phyloP scores from a whole-genome alignment of 2,113 vertebrate species.

The Alethe castanea region DNA sequence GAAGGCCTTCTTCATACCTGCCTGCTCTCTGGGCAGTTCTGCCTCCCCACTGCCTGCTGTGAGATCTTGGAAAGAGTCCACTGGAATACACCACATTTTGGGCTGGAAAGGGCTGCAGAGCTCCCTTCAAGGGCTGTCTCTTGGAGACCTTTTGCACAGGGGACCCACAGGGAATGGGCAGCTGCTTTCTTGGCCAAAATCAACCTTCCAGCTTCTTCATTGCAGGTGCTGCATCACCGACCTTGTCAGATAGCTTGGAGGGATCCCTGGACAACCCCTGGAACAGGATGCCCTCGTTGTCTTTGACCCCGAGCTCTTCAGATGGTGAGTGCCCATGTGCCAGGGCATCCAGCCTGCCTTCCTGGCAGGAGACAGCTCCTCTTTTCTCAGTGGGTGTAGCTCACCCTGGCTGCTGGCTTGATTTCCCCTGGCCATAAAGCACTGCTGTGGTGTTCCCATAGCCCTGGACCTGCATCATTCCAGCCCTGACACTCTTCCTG shows the following conservation, averaged over 20 bases:
- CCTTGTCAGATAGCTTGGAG: not conserved
- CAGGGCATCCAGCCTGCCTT: not conserved
- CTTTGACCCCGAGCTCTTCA: not conserved
- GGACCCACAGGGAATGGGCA: not conserved
- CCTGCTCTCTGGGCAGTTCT: not conserved
- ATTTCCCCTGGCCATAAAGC: not conserved
- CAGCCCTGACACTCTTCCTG: not conserved
- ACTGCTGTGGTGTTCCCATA: not conserved
- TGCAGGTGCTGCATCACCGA: not conserved
- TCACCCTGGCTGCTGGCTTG: not conserved
- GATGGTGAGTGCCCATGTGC: not conserved
- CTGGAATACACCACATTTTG: not conserved
- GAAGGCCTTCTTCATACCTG: not conserved
- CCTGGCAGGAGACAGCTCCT: not conserved
- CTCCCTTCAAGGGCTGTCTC: not conserved
- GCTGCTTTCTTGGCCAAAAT: not conserved
- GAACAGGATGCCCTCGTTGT: not conserved
- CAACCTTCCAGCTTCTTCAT: fast-evolving
- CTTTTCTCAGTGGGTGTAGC: not conserved
- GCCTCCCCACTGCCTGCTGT: not conserved
- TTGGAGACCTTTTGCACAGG: not conserved
- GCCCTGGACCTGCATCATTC: not conserved
- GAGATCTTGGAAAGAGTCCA: not conserved
- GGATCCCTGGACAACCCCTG: constrained; percentile 37
- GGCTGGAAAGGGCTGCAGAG: not conserved